These are phyloP conservation scores for Agapornis canus DNA, from an alignment of 2,797 vertebrate species.

Conservation along the genomic window DNA sequence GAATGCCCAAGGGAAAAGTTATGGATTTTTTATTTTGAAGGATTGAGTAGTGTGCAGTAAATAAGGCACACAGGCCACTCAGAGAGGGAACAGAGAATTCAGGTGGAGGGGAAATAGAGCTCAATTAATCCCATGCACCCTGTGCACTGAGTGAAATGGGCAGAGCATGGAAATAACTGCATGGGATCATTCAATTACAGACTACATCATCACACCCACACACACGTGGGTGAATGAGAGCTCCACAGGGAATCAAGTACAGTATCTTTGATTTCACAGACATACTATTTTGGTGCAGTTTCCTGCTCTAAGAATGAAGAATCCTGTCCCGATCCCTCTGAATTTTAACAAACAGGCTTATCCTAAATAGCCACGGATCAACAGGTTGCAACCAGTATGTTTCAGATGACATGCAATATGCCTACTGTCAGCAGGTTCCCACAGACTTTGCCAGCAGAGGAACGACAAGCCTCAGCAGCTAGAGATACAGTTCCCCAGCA, in stretches of 20 bases:
- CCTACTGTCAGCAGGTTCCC: neutral
- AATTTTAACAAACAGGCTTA: neutral
- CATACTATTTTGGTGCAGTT: accelerated
- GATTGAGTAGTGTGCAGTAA: neutral
- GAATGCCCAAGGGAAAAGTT: neutral
- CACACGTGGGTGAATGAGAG: neutral
- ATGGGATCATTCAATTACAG: neutral
- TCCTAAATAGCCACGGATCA: neutral
- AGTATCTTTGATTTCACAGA: neutral
- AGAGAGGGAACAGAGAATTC: neutral
- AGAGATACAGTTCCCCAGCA: neutral
- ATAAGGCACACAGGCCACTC: neutral
- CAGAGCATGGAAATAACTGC: neutral
- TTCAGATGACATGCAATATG: neutral
- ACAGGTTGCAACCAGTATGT: neutral
- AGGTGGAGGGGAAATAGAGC: accelerated
- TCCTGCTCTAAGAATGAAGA: accelerated
- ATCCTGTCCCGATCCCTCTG: neutral
- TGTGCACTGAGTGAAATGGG: neutral
- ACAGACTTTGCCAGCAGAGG: neutral
- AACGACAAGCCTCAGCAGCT: neutral
- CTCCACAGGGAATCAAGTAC: neutral
- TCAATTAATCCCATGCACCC: neutral
- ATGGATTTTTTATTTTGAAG: neutral
- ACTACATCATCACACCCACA: neutral